phyloP scores from a whole-genome alignment of 2,888 invertebrate genomes.

The Lymantria dispar region DNA sequence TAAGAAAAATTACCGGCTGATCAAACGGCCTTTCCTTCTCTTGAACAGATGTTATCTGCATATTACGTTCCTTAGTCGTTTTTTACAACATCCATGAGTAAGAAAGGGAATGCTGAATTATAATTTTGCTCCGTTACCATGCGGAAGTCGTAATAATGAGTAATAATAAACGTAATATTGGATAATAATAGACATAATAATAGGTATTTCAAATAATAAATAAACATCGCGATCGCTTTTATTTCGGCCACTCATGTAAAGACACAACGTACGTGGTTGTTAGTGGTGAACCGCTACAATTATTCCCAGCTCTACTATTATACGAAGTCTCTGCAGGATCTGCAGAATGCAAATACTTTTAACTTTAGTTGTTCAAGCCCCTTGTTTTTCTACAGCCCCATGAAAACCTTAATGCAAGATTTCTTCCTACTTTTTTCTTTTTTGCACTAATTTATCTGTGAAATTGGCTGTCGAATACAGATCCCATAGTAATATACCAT shows the following conservation, averaged over 20 bases:
- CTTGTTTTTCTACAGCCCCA: slow-evolving; percentile 41
- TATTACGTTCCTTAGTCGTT: too few relatives aligned
- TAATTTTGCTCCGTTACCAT: too few relatives aligned
- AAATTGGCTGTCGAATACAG: not conserved
- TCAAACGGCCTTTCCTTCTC: too few relatives aligned
- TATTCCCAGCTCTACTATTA: slow-evolving; percentile 54
- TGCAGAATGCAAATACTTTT: slow-evolving; percentile 63
- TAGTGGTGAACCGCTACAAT: slow-evolving; percentile 50
- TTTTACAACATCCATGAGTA: too few relatives aligned
- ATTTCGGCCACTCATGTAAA: slow-evolving; percentile 11
- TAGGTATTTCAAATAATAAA: too few relatives aligned
- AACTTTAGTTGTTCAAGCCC: slow-evolving; percentile 35
- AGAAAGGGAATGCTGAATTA: too few relatives aligned
- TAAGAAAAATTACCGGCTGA: too few relatives aligned
- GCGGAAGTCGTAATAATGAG: too few relatives aligned
- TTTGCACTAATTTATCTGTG: slow-evolving; percentile 8
- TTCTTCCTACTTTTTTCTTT: slow-evolving; percentile 21
- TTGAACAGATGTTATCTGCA: too few relatives aligned
- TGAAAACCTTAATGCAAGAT: slow-evolving; percentile 11
- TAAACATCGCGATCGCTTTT: slow-evolving; percentile 10
- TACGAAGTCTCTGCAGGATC: slow-evolving; percentile 44
- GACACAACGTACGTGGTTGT: slow-evolving; percentile 51
- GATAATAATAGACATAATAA: too few relatives aligned
- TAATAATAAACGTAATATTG: too few relatives aligned
- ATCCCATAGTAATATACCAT: too few relatives aligned